Evolutionary conservation across 2,797 vertebrate genomes (phyloP), one percentile per base, ranked within the genome.

Genomic region (Spheniscus humboldti): DNA sequence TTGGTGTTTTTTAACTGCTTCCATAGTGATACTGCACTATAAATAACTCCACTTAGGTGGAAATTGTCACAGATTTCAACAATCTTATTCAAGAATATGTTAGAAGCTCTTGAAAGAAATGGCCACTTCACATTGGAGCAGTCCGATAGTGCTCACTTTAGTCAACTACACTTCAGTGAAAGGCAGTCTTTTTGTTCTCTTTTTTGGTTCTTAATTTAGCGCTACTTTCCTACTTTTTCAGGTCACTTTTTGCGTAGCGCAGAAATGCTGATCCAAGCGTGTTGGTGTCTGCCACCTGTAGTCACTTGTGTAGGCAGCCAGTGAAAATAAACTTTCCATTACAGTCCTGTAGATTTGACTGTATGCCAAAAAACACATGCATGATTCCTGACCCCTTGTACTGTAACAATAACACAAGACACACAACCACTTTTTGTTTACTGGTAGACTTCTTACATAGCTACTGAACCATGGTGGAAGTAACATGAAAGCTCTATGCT

Each of bases 221-320:
- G 4, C 45, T 90, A 14, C 64, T 92, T 94, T 89, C 18, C 20
- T 89, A 14, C 55, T 95, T 91, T 59, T 88, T 71, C 60, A 80
- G 67, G 59, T 96, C 72, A 45, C 35, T 86, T 94, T 94, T 88
- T 89, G 57, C 93, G 59, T 69, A 90, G 59, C 4, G 6, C 35
- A 94, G 76, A 94, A 96, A 80, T 95, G 94, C 96, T 96, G 95
- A 96, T 93, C 71, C 81, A 90, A 96, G 94, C 43, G 0, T 5
- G 6, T 90, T 96, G 50, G 87, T 93, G 57, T 91, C 57, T 95
- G 93, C 97, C 96, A 97, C 97, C 96, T 97, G 96, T 94, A 96
- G 94, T 96, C 93, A 90, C 88, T 96, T 30, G 37, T 88, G 64
- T 92, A 93, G 95, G 87, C 86, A 90, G 92, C 91, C 92, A 94